Conservation (phyloP, 2,888 invertebrate genomes). For the Lithophane socia region DNA sequence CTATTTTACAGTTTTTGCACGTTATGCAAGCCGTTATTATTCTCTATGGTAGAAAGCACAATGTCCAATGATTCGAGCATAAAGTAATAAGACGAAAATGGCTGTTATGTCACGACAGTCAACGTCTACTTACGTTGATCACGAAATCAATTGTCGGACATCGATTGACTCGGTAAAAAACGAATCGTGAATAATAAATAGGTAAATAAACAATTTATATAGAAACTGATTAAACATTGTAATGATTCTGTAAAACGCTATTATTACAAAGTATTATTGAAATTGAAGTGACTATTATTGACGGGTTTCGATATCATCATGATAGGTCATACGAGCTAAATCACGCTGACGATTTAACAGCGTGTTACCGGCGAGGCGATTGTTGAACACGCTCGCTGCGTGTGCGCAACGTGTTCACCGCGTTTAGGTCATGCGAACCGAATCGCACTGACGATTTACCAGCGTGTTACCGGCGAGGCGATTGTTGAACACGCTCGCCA, state of each 20-base stretch:
- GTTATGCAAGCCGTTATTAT: conserved; percentile 65
- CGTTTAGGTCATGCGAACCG: neutral
- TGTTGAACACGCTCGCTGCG: neutral
- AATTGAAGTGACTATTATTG: conserved; percentile 23
- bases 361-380: too few species aligned
- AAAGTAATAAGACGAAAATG: conserved; percentile 69
- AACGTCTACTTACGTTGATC: conserved; percentile 58
- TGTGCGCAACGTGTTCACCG: too few species aligned
- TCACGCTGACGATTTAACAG: too few species aligned
- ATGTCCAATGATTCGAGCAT: conserved; percentile 60
- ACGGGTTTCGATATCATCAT: conserved; percentile 1
- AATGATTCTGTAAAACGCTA: conserved; percentile 25
- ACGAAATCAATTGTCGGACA: conserved; percentile 64
- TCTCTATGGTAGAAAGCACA: conserved; percentile 72
- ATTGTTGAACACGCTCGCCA: neutral
- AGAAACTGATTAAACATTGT: conserved; percentile 36
- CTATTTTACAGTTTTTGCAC: conserved; percentile 48
- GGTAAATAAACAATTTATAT: conserved; percentile 50
- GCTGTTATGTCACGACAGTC: conserved; percentile 71
- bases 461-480: too few species aligned
- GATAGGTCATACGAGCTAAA: neutral
- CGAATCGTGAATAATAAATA: conserved; percentile 48
- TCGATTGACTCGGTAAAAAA: conserved; percentile 48
- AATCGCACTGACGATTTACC: too few species aligned
- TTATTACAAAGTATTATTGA: conserved; percentile 22